These are phyloP conservation scores for Kryptolebias ocellatus DNA, from an alignment of 2,797 vertebrate species.

Conservation along the genomic window DNA sequence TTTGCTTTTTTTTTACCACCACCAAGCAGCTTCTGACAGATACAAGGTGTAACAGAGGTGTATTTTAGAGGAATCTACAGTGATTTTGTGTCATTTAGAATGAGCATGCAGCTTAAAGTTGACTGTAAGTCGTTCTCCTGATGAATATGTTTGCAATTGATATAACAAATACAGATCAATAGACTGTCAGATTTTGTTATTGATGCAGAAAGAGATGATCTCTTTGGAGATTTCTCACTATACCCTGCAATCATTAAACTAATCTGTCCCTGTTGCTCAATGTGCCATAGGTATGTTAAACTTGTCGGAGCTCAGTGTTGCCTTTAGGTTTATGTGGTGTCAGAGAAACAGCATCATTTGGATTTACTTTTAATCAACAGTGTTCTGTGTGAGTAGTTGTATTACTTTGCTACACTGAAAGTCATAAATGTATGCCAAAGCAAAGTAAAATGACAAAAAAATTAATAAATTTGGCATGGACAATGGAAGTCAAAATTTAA, in stretches of 20 bases:
- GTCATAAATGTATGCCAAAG: no score
- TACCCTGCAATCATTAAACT: conserved; percentile 32
- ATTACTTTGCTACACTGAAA: conserved; percentile 61
- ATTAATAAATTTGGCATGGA: no score
- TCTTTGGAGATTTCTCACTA: conserved; percentile 11
- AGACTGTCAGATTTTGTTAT: conserved; percentile 52
- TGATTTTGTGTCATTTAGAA: conserved; percentile 31
- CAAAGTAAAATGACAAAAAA: no score
- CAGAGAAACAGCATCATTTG: conserved; percentile 35
- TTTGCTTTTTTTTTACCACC: conserved; percentile 58
- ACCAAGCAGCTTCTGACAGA: conserved; percentile 52
- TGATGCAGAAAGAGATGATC: conserved; percentile 30
- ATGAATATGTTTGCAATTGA: conserved; percentile 64
- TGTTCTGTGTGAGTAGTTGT: conserved; percentile 60
- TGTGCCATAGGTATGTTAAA: conserved; percentile 38
- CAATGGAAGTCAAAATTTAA: no score
- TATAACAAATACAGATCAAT: conserved; percentile 68
- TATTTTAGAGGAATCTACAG: conserved; percentile 46
- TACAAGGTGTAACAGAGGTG: conserved; percentile 24
- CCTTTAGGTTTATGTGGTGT: conserved; percentile 16
- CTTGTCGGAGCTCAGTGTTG: conserved; percentile 22
- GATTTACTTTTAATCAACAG: conserved; percentile 60
- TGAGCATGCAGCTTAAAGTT: conserved; percentile 29
- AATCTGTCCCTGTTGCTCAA: conserved; percentile 9
- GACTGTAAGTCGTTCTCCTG: neutral